phyloP scores from a whole-genome alignment of 1,140 invertebrate genomes.

The Cotesia glomerata region DNA sequence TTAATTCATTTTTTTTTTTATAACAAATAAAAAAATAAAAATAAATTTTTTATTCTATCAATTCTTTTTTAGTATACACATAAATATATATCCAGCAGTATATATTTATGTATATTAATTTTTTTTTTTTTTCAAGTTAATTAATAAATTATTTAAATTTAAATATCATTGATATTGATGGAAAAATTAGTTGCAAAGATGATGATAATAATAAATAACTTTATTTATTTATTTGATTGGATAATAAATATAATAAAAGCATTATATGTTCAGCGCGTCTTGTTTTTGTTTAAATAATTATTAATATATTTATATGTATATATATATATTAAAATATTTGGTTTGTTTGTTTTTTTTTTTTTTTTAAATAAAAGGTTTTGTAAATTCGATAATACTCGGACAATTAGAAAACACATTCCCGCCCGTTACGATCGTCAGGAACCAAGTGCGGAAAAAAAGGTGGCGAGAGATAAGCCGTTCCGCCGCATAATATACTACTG shows the following conservation, averaged over 20 bases:
- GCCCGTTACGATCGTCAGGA: conserved; percentile 10
- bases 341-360: neutral
- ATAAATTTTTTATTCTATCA: neutral
- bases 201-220: too few relatives aligned
- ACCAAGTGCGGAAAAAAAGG: conserved; percentile 6
- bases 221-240: too few relatives aligned
- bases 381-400: neutral
- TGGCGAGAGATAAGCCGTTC: conserved; percentile 9
- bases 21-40: conserved; percentile 29
- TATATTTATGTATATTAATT: too few relatives aligned
- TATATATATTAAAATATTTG: neutral
- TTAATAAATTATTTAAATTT: too few relatives aligned
- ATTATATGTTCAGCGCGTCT: neutral
- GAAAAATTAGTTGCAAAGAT: too few relatives aligned
- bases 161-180: too few relatives aligned
- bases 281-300: too few relatives aligned
- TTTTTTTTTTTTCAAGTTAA: too few relatives aligned
- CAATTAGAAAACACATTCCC: conserved; percentile 5
- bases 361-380: neutral
- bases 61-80: too few relatives aligned
- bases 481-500: conserved; percentile 3
- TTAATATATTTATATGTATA: neutral
- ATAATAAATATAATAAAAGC: neutral
- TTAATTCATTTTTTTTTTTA: neutral
- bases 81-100: too few relatives aligned